Conservation (phyloP, 2,797 vertebrate genomes). For the Arnoldichthys spilopterus region DNA sequence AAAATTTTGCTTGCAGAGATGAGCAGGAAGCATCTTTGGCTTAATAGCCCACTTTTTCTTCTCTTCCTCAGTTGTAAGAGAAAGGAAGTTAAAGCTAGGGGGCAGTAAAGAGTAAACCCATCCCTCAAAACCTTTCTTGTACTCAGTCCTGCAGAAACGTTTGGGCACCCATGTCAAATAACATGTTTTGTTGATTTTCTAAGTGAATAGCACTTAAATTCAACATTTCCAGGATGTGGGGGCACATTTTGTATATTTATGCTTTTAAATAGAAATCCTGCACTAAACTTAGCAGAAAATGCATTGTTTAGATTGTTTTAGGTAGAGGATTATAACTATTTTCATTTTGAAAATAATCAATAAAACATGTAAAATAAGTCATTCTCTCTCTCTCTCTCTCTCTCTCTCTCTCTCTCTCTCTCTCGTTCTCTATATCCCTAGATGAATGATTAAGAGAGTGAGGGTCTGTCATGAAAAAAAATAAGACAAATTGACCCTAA, state of each 20-base stretch:
- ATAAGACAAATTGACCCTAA: constrained; percentile 18
- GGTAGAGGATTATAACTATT: no score
- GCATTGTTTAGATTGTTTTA: no score
- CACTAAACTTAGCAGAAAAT: no score
- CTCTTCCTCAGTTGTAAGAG: background rate
- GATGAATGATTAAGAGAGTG: constrained; percentile 20
- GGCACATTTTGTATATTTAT: no score
- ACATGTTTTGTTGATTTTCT: no score
- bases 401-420: background rate
- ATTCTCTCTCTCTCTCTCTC: background rate
- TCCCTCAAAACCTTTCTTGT: background rate
- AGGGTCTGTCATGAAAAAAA: constrained; percentile 25
- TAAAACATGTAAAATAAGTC: no score
- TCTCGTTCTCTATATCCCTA: background rate
- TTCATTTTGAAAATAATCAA: no score
- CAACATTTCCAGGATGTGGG: no score
- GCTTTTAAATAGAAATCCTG: no score
- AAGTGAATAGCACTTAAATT: no score
- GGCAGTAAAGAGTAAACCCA: constrained; percentile 32
- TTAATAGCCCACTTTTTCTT: background rate
- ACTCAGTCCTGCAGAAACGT: no score
- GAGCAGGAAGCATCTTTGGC: background rate
- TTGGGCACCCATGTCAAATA: no score
- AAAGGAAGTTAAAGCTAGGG: constrained; percentile 35
- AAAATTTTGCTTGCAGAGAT: background rate